Conservation (phyloP, 2,113 vertebrate species). For the Neogale vison region DNA sequence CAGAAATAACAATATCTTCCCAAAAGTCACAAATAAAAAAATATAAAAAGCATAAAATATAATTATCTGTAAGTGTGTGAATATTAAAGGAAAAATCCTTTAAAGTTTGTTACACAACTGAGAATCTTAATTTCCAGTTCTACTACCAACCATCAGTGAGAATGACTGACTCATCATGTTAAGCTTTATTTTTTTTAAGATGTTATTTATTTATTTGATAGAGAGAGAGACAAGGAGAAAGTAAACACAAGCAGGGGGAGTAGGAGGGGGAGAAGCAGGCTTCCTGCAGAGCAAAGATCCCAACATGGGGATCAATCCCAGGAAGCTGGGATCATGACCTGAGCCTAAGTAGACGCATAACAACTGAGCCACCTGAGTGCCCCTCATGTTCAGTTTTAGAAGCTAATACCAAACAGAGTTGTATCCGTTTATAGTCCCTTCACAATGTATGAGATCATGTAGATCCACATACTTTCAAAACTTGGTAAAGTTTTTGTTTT, state of each 20-base stretch:
- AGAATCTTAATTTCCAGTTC: background rate
- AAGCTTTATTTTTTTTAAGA: no score
- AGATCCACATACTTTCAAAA: background rate
- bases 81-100: background rate
- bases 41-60: background rate
- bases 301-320: no score
- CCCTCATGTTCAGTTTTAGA: no score
- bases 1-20: background rate
- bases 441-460: background rate
- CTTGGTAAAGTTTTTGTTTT: background rate
- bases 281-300: no score
- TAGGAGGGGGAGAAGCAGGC: no score
- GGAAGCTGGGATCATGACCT: no score
- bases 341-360: no score
- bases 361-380: background rate
- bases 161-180: no score
- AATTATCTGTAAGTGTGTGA: background rate
- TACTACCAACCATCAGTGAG: background rate
- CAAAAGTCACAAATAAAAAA: background rate
- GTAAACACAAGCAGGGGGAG: no score
- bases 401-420: no score
- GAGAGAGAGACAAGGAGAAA: no score
- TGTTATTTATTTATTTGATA: no score
- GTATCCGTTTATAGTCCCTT: background rate
- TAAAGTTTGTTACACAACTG: background rate